Evolutionary conservation across 1,140 invertebrate species (phyloP).

Genomic region (Halyomorpha halys): DNA sequence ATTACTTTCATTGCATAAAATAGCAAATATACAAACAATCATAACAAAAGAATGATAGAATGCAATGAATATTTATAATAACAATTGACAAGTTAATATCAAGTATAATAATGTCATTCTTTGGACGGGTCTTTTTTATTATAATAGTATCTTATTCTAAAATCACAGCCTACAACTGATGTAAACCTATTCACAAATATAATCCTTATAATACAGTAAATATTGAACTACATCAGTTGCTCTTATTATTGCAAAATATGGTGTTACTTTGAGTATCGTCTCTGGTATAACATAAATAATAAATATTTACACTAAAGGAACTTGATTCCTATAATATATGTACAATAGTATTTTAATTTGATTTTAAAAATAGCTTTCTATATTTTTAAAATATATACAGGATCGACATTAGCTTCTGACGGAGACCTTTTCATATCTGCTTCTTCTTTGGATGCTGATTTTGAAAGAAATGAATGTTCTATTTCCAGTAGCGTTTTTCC

Average conservation of each 20-base stretch:
- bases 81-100: too few species aligned
- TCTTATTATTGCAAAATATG: too few species aligned
- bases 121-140: conserved; percentile 3
- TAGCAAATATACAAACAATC: neutral
- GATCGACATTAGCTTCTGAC: conserved; percentile 6
- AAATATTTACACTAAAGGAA: conserved; percentile 19
- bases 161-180: too few species aligned
- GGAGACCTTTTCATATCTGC: neutral
- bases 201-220: too few species aligned
- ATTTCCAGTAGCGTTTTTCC: conserved; percentile 69
- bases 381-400: conserved; percentile 23
- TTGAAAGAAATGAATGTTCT: conserved; percentile 37
- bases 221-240: too few species aligned
- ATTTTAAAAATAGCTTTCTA: neutral
- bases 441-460: conserved; percentile 1
- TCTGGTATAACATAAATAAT: neutral
- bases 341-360: conserved; percentile 1
- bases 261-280: neutral
- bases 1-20: conserved; percentile 2
- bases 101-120: neutral
- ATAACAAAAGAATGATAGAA: neutral
- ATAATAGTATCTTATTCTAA: neutral
- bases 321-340: conserved; percentile 3
- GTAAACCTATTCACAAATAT: too few species aligned
- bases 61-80: too few species aligned